Evolutionary conservation across 2,888 invertebrate species (phyloP).

Genomic region (Noctua fimbriata): DNA sequence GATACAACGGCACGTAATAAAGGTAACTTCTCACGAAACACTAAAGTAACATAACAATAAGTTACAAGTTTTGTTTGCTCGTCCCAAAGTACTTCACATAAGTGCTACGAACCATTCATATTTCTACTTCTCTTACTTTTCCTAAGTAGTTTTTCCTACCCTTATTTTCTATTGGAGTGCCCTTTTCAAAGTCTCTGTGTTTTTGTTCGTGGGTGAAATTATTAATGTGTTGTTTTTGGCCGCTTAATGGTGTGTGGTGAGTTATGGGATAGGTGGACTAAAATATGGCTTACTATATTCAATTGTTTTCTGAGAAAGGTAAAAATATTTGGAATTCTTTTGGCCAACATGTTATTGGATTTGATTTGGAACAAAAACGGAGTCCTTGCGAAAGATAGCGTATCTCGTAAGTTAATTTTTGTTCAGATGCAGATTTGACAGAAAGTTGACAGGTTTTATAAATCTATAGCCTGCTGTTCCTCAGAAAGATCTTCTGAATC

Average conservation of each 20-base stretch:
- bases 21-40: constrained; percentile 31
- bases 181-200: constrained; percentile 27
- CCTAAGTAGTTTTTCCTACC: constrained; percentile 53
- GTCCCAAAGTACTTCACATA: constrained; percentile 44
- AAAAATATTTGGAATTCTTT: background rate
- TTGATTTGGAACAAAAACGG: background rate
- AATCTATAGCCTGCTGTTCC: background rate
- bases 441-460: background rate
- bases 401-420: background rate
- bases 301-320: background rate
- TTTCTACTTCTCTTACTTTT: constrained; percentile 52
- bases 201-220: constrained; percentile 38
- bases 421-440: background rate
- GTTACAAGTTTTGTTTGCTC: constrained; percentile 47
- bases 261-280: constrained; percentile 3
- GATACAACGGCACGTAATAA: constrained; percentile 32
- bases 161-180: constrained; percentile 48
- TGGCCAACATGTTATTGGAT: background rate
- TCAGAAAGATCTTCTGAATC: background rate
- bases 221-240: constrained; percentile 50
- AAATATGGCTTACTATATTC: constrained; percentile 3
- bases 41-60: constrained; percentile 54
- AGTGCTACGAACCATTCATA: constrained; percentile 61
- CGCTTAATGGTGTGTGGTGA: constrained; percentile 16
- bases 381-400: no score